Evolutionary conservation across 1,140 invertebrate species (phyloP).

Genomic region (Hypsibius dujardini): DNA sequence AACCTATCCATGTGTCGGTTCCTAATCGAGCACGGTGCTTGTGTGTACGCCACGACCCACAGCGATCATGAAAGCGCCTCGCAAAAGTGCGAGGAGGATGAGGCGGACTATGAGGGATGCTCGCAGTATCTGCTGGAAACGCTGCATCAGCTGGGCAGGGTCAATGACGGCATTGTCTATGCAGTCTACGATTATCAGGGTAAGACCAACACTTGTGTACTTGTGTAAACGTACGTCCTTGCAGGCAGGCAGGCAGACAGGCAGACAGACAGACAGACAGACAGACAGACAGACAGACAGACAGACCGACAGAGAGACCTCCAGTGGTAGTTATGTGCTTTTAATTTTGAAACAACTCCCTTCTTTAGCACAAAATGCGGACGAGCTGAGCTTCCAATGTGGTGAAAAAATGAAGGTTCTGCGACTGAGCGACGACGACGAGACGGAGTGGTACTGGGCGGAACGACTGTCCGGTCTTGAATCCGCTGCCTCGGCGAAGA

Average conservation of each 20-base stretch:
- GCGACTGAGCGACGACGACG: constrained; percentile 78
- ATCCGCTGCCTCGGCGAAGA: constrained; percentile 20
- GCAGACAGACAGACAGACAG: too few relatives aligned
- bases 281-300: too few relatives aligned
- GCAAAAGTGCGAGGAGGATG: constrained; percentile 94
- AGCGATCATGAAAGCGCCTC: constrained; percentile 94
- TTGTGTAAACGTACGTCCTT: too few relatives aligned
- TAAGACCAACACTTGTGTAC: background rate
- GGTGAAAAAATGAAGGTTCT: constrained; percentile 69
- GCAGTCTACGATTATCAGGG: constrained; percentile 77
- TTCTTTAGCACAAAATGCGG: constrained; percentile 56
- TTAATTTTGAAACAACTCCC: too few relatives aligned
- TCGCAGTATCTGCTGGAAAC: constrained; percentile 88
- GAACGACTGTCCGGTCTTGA: constrained; percentile 48
- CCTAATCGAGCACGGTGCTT: constrained; percentile 91
- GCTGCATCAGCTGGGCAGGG: constrained; percentile 84
- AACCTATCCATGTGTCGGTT: constrained; percentile 96
- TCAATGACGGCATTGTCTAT: constrained; percentile 77
- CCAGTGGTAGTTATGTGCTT: too few relatives aligned
- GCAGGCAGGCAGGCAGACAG: too few relatives aligned
- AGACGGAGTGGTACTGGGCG: constrained; percentile 85
- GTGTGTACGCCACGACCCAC: constrained; percentile 90
- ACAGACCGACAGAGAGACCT: too few relatives aligned
- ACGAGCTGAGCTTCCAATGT: constrained; percentile 72
- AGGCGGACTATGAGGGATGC: constrained; percentile 91